Percentiles rank a stretch among this genome's conserved stretches.
phyloP scores from a whole-genome alignment of 2,888 invertebrate species.

The Apocheima hispidaria region DNA sequence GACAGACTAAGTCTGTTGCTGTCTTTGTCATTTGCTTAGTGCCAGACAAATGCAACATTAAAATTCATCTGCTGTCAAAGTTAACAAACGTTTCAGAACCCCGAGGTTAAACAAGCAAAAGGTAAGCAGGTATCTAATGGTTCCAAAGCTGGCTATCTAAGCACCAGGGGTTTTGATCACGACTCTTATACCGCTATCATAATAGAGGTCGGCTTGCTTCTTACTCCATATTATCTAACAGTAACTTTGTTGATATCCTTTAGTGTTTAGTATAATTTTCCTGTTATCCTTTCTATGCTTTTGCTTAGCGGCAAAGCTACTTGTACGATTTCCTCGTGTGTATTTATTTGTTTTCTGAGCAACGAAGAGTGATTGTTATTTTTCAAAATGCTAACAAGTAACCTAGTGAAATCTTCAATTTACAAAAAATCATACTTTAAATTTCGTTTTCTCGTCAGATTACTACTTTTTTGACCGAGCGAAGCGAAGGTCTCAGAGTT shows the following conservation, averaged over 20 bases:
- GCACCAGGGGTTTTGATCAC: constrained; percentile 10
- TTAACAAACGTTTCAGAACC: not conserved
- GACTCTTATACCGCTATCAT: constrained; percentile 20
- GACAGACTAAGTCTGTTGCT: no score
- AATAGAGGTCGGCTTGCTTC: constrained; percentile 12
- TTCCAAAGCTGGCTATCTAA: constrained; percentile 6
- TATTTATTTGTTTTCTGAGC: not conserved
- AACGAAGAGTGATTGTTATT: not conserved
- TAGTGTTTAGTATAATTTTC: constrained; percentile 9
- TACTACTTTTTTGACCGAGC: no score
- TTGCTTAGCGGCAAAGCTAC: not conserved
- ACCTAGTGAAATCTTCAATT: no score
- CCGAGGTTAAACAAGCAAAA: no score
- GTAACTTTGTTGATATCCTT: not conserved
- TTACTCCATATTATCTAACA: constrained; percentile 1
- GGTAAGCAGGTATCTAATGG: not conserved
- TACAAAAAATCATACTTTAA: no score
- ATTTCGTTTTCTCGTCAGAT: no score
- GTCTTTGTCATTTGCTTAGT: no score
- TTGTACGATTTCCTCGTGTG: not conserved
- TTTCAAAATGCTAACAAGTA: not conserved
- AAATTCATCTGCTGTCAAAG: no score
- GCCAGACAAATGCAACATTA: no score
- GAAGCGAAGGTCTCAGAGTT: no score
- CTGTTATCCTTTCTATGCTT: constrained; percentile 1